Percentiles rank a stretch among this genome's conserved stretches.
phyloP scores from a whole-genome alignment of 2,113 vertebrate species.

The Scopus umbretta region DNA sequence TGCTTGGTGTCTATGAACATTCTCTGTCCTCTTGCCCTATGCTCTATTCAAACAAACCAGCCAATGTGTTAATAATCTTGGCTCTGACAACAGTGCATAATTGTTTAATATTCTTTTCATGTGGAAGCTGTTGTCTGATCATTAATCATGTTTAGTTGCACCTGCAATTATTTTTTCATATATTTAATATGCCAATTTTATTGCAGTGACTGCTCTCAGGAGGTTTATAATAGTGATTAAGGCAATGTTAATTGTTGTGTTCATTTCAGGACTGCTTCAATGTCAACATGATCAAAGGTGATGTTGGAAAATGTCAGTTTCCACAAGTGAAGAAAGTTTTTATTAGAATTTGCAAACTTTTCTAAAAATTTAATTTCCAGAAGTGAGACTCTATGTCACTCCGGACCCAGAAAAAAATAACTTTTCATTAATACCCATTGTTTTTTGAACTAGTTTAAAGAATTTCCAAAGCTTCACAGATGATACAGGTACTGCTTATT shows the following conservation, averaged over 20 bases:
- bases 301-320: slow-evolving; percentile 15
- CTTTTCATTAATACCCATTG: not conserved
- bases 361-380: not conserved
- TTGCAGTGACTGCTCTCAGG: slow-evolving; percentile 51
- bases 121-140: slow-evolving; percentile 57
- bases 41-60: not conserved
- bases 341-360: slow-evolving; percentile 6
- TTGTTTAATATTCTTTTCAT: slow-evolving; percentile 64
- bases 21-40: not conserved
- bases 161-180: slow-evolving; percentile 66
- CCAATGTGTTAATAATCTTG: not conserved
- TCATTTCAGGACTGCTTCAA: slow-evolving; percentile 61
- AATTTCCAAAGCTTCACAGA: not conserved
- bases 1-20: not conserved
- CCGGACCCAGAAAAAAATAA: not conserved
- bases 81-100: slow-evolving; percentile 9
- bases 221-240: slow-evolving; percentile 65
- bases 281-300: slow-evolving; percentile 47
- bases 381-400: not conserved
- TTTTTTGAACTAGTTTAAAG: not conserved
- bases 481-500: not conserved
- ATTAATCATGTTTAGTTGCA: slow-evolving; percentile 73
- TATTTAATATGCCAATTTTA: slow-evolving; percentile 68
- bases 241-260: slow-evolving; percentile 54
- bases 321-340: not conserved